Percentiles rank a stretch among this genome's conserved stretches.
These are phyloP conservation scores for Pseudococcus jackbeardsleyi DNA, from an alignment of 2,888 invertebrate genomes.

Conservation along the genomic window DNA sequence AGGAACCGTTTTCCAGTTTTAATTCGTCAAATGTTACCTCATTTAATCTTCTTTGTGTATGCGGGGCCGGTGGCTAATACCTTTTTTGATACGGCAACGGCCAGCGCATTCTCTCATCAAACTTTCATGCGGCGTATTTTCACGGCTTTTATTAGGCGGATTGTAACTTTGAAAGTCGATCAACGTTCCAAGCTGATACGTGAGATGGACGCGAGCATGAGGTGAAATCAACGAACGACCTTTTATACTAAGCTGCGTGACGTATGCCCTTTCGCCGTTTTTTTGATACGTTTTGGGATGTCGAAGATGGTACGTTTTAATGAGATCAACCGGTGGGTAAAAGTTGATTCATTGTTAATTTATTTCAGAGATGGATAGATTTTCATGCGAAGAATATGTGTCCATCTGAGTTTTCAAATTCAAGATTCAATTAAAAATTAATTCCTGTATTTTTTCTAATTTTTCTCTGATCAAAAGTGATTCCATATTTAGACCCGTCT, in stretches of 20 bases:
- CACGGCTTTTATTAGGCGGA: slow-evolving; percentile 40
- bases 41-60: slow-evolving; percentile 45
- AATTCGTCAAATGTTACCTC: slow-evolving; percentile 45
- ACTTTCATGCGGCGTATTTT: slow-evolving; percentile 42
- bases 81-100: not conserved
- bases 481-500: too few relatives aligned
- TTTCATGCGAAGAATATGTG: too few relatives aligned
- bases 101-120: slow-evolving; percentile 24
- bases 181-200: slow-evolving; percentile 23
- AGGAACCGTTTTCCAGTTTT: slow-evolving; percentile 20
- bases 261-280: not conserved
- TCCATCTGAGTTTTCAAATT: too few relatives aligned
- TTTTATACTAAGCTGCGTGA: not conserved
- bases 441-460: too few relatives aligned
- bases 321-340: not conserved
- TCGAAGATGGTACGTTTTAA: not conserved
- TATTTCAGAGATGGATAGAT: too few relatives aligned
- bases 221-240: not conserved
- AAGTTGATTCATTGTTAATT: too few relatives aligned
- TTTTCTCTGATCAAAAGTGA: too few relatives aligned
- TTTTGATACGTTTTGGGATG: not conserved
- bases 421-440: too few relatives aligned
- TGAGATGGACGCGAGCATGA: not conserved
- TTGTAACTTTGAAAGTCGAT: slow-evolving; percentile 15
- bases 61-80: not conserved